Percentiles rank a stretch among this genome's conserved stretches.
These are phyloP conservation scores for Urocolius indicus DNA, from an alignment of 2,113 vertebrate genomes.

Conservation along the genomic window DNA sequence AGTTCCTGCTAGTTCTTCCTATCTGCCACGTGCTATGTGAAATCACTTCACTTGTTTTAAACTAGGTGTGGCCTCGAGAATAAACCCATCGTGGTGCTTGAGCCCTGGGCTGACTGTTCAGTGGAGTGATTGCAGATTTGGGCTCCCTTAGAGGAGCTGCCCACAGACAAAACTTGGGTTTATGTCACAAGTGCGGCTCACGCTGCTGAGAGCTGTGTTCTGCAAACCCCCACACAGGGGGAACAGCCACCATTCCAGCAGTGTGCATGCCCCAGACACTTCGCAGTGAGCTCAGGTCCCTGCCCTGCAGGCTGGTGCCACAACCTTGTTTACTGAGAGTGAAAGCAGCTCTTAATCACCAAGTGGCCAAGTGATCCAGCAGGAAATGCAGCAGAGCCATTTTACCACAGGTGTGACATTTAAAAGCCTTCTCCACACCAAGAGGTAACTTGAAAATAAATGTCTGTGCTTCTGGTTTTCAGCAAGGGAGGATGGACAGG, in stretches of 20 bases:
- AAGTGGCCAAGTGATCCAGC: constrained; percentile 6
- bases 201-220: not conserved
- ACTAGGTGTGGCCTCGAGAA: constrained; percentile 8
- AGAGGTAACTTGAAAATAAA: not conserved
- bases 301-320: constrained; percentile 18
- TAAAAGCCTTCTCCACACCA: not conserved
- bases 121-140: not conserved
- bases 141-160: not conserved
- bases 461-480: not conserved
- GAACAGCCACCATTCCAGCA: not conserved
- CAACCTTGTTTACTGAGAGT: not conserved
- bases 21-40: not conserved
- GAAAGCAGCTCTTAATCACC: constrained; percentile 41
- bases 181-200: not conserved
- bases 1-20: not conserved
- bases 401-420: not conserved
- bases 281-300: not conserved
- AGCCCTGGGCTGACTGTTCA: not conserved
- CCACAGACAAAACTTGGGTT: not conserved
- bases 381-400: constrained; percentile 26
- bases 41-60: not conserved
- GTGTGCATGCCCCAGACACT: not conserved
- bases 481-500: not conserved
- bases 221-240: not conserved
- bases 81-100: not conserved